Evolutionary conservation across 1,140 invertebrate genomes (phyloP).

Genomic region (Drosophila subpulchrella): DNA sequence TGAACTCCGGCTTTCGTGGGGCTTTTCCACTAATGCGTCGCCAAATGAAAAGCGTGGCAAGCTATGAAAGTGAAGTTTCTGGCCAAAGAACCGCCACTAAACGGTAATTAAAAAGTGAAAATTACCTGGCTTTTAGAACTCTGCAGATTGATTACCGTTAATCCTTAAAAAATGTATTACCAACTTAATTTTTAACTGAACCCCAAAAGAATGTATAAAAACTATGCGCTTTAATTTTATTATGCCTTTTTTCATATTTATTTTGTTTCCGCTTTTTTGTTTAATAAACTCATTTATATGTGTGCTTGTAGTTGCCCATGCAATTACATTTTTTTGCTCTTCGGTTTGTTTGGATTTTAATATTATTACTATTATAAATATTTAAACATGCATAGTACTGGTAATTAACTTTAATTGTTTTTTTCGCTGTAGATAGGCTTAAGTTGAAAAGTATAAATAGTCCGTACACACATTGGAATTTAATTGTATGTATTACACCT

Average conservation of each 20-base stretch:
- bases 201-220: neutral
- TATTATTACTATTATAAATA: conserved; percentile 78
- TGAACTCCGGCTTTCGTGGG: conserved; percentile 54
- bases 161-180: neutral
- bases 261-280: conserved; percentile 41
- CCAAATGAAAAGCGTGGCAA: conserved; percentile 10
- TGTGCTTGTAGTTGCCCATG: conserved; percentile 35
- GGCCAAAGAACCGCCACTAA: conserved; percentile 3
- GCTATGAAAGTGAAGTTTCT: conserved; percentile 23
- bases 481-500: conserved; percentile 42
- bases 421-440: conserved; percentile 57
- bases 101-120: conserved; percentile 31
- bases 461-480: conserved; percentile 41
- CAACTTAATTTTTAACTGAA: neutral
- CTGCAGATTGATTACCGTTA: neutral
- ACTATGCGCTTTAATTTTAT: conserved; percentile 35
- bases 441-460: conserved; percentile 74
- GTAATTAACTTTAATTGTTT: conserved; percentile 69
- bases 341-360: conserved; percentile 46
- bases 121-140: neutral
- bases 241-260: conserved; percentile 48
- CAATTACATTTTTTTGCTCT: conserved; percentile 46
- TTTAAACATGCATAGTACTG: conserved; percentile 76
- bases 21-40: conserved; percentile 55
- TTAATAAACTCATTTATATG: conserved; percentile 65